Conservation (phyloP, 1,140 invertebrate genomes). For the Papilio helenus region DNA sequence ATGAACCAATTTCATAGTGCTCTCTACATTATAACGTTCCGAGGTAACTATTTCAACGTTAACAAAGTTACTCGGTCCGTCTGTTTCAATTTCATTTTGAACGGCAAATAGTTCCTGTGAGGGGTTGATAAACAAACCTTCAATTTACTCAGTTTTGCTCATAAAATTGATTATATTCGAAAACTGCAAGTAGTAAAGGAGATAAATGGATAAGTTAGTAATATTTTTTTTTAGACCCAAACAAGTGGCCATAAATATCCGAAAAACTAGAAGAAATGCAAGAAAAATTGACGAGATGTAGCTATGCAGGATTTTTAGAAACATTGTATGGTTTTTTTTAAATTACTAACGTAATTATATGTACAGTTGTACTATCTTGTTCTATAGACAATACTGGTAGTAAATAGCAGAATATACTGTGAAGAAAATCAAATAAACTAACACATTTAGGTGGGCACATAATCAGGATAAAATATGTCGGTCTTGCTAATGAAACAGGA, state of each 20-base stretch:
- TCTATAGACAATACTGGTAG: background rate
- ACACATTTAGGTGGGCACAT: background rate
- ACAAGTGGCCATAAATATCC: too few species aligned
- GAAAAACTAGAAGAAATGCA: too few species aligned
- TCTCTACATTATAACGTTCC: background rate
- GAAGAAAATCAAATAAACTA: background rate
- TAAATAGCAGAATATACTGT: background rate
- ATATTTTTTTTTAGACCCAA: too few species aligned
- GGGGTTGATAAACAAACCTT: background rate
- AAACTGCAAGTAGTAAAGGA: too few species aligned
- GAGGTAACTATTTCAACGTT: slow-evolving; percentile 26
- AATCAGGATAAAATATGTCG: slow-evolving; percentile 22
- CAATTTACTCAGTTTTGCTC: background rate
- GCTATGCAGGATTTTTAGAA: too few species aligned
- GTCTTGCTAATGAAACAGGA: slow-evolving; percentile 18
- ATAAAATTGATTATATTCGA: slow-evolving; percentile 9
- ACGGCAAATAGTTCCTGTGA: slow-evolving; percentile 15
- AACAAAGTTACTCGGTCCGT: slow-evolving; percentile 27
- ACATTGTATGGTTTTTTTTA: too few species aligned
- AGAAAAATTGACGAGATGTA: too few species aligned
- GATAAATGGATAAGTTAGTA: too few species aligned
- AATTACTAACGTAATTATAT: too few species aligned
- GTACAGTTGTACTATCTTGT: background rate
- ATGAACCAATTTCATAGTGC: background rate
- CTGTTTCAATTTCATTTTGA: slow-evolving; percentile 12